phyloP scores from a whole-genome alignment of 2,888 invertebrate genomes.

The Bembecia ichneumoniformis region DNA sequence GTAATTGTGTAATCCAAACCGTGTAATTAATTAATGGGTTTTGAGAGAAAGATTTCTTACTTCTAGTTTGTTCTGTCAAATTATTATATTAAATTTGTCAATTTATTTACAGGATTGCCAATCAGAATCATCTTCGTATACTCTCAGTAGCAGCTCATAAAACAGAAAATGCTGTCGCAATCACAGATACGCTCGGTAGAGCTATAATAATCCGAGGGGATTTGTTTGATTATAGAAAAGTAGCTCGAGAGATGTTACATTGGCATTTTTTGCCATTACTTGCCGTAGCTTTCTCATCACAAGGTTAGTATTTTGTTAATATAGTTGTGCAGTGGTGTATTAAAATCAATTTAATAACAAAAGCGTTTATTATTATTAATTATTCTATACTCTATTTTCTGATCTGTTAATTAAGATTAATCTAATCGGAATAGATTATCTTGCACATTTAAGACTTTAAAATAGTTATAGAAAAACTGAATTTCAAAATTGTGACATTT shows the following conservation, averaged over 20 bases:
- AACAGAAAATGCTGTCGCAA: constrained; percentile 38
- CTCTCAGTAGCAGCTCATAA: constrained; percentile 50
- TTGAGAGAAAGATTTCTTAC: too few species aligned
- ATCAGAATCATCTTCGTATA: constrained; percentile 39
- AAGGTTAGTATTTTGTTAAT: constrained; percentile 30
- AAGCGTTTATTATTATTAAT: too few species aligned
- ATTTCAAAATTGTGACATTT: too few species aligned
- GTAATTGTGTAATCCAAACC: too few species aligned
- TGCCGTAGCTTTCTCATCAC: constrained; percentile 45
- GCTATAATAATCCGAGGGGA: constrained; percentile 44
- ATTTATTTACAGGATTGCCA: constrained; percentile 33
- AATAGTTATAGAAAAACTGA: too few species aligned
- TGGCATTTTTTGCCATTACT: constrained; percentile 61
- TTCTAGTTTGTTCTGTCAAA: neutral
- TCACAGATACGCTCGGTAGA: constrained; percentile 54
- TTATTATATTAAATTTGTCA: neutral
- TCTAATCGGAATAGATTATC: too few species aligned
- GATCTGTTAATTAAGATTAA: too few species aligned
- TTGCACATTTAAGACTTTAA: too few species aligned
- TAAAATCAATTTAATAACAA: too few species aligned
- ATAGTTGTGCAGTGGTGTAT: neutral
- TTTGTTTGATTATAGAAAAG: constrained; percentile 31
- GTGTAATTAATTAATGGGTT: too few species aligned
- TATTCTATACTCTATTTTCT: too few species aligned
- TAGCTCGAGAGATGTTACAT: constrained; percentile 50